Evolutionary conservation across 2,113 vertebrate genomes (phyloP), one percentile per base, ranked within the genome.

Genomic region (Ceyx cyanopectus): DNA sequence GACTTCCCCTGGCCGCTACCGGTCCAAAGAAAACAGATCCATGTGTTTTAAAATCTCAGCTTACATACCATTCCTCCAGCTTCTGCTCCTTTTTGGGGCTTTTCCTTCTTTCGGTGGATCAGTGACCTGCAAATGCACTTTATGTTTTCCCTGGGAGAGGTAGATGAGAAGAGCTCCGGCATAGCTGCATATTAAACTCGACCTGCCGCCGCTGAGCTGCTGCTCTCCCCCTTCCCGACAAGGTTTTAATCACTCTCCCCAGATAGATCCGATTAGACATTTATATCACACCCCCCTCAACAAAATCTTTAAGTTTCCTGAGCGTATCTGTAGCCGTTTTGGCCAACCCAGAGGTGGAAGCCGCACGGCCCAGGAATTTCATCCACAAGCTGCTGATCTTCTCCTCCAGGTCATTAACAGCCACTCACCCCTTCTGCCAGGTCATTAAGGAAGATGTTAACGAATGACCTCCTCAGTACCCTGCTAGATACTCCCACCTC

Each of bases 121-220:
- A 15, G 60, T 92, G 92, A 95, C 96, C 96, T 95, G 93, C 81
- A 80, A 85, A 85, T 95, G 94, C 92, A 91, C 93, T 94, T 69
- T 83, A 5, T 76, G 79, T 76, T 96, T 87, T 95, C 93, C 92
- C 93, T 48, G 27, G 85, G 95, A 93, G 94, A 94, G 90, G 75
- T 66, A 68, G 92, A 53, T 58, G 95, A 87, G 87, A 46, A 50
- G 90, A 95, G 68, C 82, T 86, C 65, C 2, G 27, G 81, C 94
- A 96, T 93, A 92, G 93, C 94, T 93, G 92, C 91, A 92, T 87
- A 85, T 92, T 92, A 92, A 94, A 61, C 76, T 61, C 4, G 22
- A 70, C 68, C 83, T 13, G 81, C 40, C 0, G 6, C 78, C 29
- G 81, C 87, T 34, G 73, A 80, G 80, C 80, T 58, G 89, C 75